Conservation (phyloP, 2,797 vertebrate genomes). For the Thunnus albacares region DNA sequence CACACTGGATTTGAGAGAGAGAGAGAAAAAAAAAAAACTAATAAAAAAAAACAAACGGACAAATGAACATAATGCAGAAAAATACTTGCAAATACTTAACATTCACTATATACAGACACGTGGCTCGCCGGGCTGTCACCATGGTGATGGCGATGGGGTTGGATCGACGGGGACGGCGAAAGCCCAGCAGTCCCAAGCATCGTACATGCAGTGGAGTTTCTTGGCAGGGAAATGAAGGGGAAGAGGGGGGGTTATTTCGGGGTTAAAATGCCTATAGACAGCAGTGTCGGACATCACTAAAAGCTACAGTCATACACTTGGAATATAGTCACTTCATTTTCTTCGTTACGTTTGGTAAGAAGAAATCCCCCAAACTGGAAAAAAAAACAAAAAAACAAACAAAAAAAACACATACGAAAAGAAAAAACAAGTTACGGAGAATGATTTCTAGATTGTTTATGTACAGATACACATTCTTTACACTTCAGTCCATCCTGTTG, state of each 20-base stretch:
- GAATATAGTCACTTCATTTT: conserved; percentile 83
- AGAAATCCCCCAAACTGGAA: conserved; percentile 85
- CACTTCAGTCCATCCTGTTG: conserved; percentile 83
- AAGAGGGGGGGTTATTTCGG: conserved; percentile 55
- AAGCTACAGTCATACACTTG: conserved; percentile 85
- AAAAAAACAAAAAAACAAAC: conserved; percentile 82
- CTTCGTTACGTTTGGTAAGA: conserved; percentile 81
- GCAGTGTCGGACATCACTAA: conserved; percentile 91
- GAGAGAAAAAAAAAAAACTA: conserved; percentile 8
- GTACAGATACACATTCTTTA: conserved; percentile 97
- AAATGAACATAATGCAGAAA: conserved; percentile 79
- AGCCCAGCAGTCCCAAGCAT: conserved; percentile 90
- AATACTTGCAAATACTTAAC: conserved; percentile 94
- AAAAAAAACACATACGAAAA: conserved; percentile 85
- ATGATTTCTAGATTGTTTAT: conserved; percentile 88
- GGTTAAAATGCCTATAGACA: conserved; percentile 92
- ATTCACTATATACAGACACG: conserved; percentile 95
- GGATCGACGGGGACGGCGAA: conserved; percentile 77
- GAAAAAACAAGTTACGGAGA: conserved; percentile 82
- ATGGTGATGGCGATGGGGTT: conserved; percentile 82
- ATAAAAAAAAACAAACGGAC: conserved; percentile 53
- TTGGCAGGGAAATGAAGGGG: conserved; percentile 6
- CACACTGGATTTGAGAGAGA: conserved; percentile 72
- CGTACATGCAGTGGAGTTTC: conserved; percentile 93
- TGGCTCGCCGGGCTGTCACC: conserved; percentile 89